Evolutionary conservation across 2,113 vertebrate species (phyloP).

Genomic region (Chiloscyllium plagiosum): DNA sequence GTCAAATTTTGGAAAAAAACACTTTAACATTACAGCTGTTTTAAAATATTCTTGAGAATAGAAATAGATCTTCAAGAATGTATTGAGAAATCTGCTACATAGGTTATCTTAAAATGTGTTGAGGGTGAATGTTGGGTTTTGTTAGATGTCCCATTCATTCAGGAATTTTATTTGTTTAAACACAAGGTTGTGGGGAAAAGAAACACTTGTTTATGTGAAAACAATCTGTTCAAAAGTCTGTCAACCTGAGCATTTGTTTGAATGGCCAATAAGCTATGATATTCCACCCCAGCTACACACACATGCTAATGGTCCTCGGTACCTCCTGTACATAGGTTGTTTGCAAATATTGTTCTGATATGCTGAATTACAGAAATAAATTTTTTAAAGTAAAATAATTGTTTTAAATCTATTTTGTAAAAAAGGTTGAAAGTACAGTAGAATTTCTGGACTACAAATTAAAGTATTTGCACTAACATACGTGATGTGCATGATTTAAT

Average conservation of each 20-base stretch:
- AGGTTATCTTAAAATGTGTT: slow-evolving; percentile 1
- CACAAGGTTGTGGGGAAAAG: not conserved
- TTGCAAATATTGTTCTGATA: slow-evolving; percentile 79
- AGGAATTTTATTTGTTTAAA: slow-evolving; percentile 18
- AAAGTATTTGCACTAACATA: slow-evolving; percentile 87
- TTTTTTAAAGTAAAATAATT: slow-evolving; percentile 81
- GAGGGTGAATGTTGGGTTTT: not conserved
- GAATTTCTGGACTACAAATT: slow-evolving; percentile 83
- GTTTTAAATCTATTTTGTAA: slow-evolving; percentile 93
- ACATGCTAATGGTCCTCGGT: slow-evolving; percentile 71
- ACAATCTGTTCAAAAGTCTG: slow-evolving; percentile 9
- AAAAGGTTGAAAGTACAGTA: slow-evolving; percentile 72
- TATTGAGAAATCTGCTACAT: slow-evolving; percentile 26
- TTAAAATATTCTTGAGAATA: slow-evolving; percentile 24
- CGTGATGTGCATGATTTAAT: slow-evolving; percentile 91
- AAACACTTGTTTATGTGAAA: slow-evolving; percentile 24
- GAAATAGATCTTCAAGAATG: slow-evolving; percentile 25
- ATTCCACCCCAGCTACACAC: slow-evolving; percentile 63
- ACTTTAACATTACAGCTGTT: slow-evolving; percentile 11
- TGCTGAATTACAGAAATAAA: slow-evolving; percentile 75
- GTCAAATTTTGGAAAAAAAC: not conserved
- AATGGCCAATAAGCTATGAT: slow-evolving; percentile 44
- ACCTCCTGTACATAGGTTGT: slow-evolving; percentile 80
- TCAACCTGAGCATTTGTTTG: slow-evolving; percentile 22
- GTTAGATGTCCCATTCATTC: not conserved